phyloP scores from a whole-genome alignment of 2,888 invertebrate genomes.

The Chironomus riparius region DNA sequence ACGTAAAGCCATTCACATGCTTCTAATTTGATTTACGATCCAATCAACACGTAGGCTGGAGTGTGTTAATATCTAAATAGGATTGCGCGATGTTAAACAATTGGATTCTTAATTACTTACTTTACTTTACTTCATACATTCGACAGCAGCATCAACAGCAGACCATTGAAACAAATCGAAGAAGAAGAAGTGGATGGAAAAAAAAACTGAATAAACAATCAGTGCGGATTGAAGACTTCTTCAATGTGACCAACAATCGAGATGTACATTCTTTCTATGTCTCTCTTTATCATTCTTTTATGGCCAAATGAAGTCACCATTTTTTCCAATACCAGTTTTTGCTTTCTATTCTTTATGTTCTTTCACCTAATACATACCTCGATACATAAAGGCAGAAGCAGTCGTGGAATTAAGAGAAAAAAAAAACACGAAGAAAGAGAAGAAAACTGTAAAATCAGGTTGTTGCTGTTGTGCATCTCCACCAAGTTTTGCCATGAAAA shows the following conservation, averaged over 20 bases:
- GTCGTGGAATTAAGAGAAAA: not conserved
- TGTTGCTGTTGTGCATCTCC: not conserved
- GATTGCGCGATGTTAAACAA: not conserved
- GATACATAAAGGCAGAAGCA: not conserved
- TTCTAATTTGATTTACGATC: slow-evolving; percentile 20
- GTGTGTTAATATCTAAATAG: not conserved
- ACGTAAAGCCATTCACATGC: not conserved
- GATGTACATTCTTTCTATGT: not conserved
- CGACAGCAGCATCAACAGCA: no score
- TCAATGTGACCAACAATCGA: not conserved
- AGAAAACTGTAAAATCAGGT: slow-evolving; percentile 25
- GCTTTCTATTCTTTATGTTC: not conserved
- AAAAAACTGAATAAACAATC: not conserved
- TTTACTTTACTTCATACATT: not conserved
- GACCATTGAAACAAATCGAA: no score
- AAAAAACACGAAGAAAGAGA: not conserved
- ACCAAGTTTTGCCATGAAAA: not conserved
- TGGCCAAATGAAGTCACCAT: no score
- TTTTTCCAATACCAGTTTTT: not conserved
- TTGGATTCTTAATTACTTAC: slow-evolving; percentile 17
- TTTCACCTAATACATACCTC: not conserved
- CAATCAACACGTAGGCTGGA: not conserved
- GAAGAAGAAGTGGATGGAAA: no score
- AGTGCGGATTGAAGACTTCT: no score
- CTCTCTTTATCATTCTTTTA: no score